Evolutionary conservation across 2,888 invertebrate genomes (phyloP).

Genomic region (Dyspetes luteomarginatus): DNA sequence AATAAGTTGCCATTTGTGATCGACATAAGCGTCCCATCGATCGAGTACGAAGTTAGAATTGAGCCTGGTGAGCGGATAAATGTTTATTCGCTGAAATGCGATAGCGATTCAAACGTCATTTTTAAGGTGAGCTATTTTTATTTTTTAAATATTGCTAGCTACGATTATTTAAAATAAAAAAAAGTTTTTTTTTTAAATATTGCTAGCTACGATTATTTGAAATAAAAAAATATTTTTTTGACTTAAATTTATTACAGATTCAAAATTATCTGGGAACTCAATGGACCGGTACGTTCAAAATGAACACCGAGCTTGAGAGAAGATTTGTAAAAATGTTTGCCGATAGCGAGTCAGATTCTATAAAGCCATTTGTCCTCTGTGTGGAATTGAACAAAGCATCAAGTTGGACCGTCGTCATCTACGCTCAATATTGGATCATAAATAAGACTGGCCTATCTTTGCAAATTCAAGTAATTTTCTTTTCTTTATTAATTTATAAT

Average conservation of each 20-base stretch:
- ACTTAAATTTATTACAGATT: conserved; percentile 80
- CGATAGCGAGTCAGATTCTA: conserved; percentile 87
- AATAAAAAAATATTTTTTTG: not conserved
- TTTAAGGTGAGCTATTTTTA: conserved; percentile 78
- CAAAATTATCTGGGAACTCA: conserved; percentile 87
- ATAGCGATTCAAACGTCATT: conserved; percentile 85
- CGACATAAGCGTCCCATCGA: conserved; percentile 85
- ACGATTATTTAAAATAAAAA: not conserved
- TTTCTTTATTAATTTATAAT: no score
- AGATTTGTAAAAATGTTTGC: conserved; percentile 88
- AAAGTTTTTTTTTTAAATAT: not conserved
- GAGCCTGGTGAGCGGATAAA: conserved; percentile 90
- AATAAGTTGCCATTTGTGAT: conserved; percentile 91
- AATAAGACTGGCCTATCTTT: conserved; percentile 94
- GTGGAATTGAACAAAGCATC: conserved; percentile 87
- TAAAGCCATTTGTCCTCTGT: conserved; percentile 88
- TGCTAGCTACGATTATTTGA: not conserved
- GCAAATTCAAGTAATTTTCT: conserved; percentile 90
- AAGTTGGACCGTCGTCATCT: conserved; percentile 88
- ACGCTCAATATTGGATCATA: conserved; percentile 94
- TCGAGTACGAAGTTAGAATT: conserved; percentile 85
- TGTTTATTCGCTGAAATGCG: conserved; percentile 88
- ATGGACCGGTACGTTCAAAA: conserved; percentile 89
- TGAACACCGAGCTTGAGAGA: conserved; percentile 87
- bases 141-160: not conserved